Evolutionary conservation across 2,113 vertebrate genomes (phyloP).

Genomic region (Ahaetulla prasina): DNA sequence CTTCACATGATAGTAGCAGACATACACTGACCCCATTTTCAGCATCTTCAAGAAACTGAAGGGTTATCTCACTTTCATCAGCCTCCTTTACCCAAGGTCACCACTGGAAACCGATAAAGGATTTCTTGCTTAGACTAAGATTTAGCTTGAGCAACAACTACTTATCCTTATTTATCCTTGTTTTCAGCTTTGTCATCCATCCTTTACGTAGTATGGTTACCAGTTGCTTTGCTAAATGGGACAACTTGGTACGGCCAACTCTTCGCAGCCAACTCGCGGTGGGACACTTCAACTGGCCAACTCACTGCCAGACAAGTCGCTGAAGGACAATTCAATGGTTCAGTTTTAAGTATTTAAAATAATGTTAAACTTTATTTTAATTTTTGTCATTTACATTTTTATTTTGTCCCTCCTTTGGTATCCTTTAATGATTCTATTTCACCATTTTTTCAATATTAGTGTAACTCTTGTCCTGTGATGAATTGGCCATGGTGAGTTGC

Average conservation of each 20-base stretch:
- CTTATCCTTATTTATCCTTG: background rate
- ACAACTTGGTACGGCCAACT: background rate
- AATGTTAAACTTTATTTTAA: background rate
- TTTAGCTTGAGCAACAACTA: background rate
- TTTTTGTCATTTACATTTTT: background rate
- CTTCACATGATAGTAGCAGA: background rate
- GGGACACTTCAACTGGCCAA: too few relatives aligned
- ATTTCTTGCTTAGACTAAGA: background rate
- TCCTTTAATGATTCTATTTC: background rate
- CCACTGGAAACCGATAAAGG: background rate
- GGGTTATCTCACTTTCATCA: background rate
- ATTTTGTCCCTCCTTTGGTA: too few relatives aligned
- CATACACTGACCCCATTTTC: background rate
- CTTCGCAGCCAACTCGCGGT: background rate
- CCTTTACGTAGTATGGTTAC: background rate
- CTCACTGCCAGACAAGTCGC: background rate
- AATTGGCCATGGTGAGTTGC: too few relatives aligned
- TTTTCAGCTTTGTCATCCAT: background rate
- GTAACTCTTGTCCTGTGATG: background rate
- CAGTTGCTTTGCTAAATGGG: background rate
- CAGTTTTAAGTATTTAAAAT: background rate
- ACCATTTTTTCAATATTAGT: background rate
- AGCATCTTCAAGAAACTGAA: background rate
- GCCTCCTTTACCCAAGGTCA: background rate
- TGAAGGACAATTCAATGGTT: background rate